Conservation (phyloP, 2,888 invertebrate species). For the Glomeris marginata region DNA sequence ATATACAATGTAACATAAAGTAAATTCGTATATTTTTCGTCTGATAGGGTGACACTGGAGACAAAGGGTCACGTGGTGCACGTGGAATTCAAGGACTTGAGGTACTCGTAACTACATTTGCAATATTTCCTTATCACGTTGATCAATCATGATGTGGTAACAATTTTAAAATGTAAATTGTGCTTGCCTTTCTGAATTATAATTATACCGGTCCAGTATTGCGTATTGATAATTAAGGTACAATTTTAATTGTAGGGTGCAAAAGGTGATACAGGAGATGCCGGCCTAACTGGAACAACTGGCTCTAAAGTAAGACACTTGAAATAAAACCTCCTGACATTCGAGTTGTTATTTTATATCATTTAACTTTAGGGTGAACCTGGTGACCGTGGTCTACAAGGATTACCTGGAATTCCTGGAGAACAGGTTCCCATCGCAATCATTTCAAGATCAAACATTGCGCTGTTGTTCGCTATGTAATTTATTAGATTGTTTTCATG, state of each 20-base stretch:
- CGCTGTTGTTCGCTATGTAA: too few species aligned
- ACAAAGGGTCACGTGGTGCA: slow-evolving; percentile 25
- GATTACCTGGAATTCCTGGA: slow-evolving; percentile 31
- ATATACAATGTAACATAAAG: slow-evolving; percentile 16
- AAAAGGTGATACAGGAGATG: slow-evolving; percentile 13
- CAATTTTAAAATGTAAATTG: too few species aligned
- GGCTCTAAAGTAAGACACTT: slow-evolving; percentile 16
- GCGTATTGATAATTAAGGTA: neutral
- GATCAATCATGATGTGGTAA: too few species aligned
- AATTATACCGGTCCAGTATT: too few species aligned
- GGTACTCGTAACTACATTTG: too few species aligned
- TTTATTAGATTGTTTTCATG: neutral
- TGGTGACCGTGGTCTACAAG: slow-evolving; percentile 33
- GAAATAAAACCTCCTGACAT: too few species aligned
- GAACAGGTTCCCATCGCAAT: slow-evolving; percentile 22
- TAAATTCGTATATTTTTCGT: slow-evolving; percentile 6
- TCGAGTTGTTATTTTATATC: neutral
- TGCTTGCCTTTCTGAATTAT: too few species aligned
- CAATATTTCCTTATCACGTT: slow-evolving; percentile 2
- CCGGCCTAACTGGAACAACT: slow-evolving; percentile 16
- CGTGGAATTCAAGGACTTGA: slow-evolving; percentile 32
- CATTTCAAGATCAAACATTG: too few species aligned
- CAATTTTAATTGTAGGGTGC: slow-evolving; percentile 3
- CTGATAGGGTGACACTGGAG: slow-evolving; percentile 18
- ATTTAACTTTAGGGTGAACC: slow-evolving; percentile 27